These are phyloP conservation scores for Dolichotis patagonum DNA, from an alignment of 2,113 vertebrate species.

Conservation along the genomic window DNA sequence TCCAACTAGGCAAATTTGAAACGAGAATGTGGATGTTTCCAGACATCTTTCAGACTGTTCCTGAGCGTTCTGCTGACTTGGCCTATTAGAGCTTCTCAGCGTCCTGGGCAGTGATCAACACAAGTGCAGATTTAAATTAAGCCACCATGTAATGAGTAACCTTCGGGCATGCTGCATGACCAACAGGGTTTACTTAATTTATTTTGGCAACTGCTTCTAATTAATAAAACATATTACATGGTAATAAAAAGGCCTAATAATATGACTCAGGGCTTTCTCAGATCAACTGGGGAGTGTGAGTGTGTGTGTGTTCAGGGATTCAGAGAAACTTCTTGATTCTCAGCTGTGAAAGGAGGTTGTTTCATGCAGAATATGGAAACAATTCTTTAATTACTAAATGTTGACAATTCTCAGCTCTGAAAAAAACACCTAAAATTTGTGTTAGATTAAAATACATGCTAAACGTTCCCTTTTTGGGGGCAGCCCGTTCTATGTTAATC, in stretches of 20 bases:
- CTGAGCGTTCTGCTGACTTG: constrained; percentile 43
- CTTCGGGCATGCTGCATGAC: not conserved
- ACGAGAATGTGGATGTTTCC: not conserved
- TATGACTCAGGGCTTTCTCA: not conserved
- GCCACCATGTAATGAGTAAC: not conserved
- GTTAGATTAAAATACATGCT: not conserved
- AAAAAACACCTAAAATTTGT: constrained; percentile 6
- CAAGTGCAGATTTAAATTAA: not conserved
- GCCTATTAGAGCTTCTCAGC: not conserved
- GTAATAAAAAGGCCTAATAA: constrained; percentile 48
- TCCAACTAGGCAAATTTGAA: constrained; percentile 32
- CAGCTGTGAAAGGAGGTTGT: not conserved
- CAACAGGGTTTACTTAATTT: constrained; percentile 41
- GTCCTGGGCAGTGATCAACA: not conserved
- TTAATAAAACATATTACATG: constrained; percentile 50
- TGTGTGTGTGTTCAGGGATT: not conserved
- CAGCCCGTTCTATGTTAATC: constrained; percentile 7
- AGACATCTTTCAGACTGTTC: not conserved
- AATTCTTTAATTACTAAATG: not conserved
- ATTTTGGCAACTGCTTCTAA: constrained; percentile 68
- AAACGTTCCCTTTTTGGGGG: too few relatives aligned
- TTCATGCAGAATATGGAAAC: not conserved
- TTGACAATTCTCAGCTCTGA: not conserved
- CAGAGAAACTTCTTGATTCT: not conserved
- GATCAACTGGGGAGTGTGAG: not conserved